Conservation (phyloP, 2,888 invertebrate genomes). For the Conchocele bisecta region DNA sequence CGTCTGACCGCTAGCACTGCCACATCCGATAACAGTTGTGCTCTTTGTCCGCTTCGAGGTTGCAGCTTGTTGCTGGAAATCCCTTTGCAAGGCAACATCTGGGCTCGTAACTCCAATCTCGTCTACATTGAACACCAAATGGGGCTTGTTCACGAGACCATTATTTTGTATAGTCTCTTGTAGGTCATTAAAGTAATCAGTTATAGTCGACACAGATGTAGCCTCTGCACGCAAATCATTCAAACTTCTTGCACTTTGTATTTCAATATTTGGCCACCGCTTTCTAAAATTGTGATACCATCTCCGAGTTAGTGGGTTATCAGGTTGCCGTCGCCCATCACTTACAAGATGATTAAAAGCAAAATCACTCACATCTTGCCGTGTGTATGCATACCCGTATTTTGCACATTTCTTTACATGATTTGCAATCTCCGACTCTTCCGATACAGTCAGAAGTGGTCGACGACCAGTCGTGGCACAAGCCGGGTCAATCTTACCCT, state of each 20-base stretch:
- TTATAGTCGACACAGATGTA: conserved; percentile 1
- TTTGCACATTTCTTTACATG: conserved; percentile 17
- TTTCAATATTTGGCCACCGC: not conserved
- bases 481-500: conserved; percentile 17
- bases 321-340: not conserved
- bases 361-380: not conserved
- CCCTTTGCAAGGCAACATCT: conserved; percentile 8
- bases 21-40: conserved; percentile 26
- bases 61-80: conserved; percentile 9
- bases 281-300: not conserved
- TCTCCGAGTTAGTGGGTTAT: not conserved
- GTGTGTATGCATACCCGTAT: conserved; percentile 1
- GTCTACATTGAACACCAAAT: conserved; percentile 44
- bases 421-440: conserved; percentile 15
- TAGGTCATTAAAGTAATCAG: conserved; percentile 10
- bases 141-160: conserved; percentile 23
- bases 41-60: conserved; percentile 17
- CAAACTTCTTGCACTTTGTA: not conserved
- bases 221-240: not conserved
- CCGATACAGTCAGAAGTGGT: not conserved
- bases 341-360: not conserved
- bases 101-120: conserved; percentile 39
- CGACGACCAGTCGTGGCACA: conserved; percentile 3
- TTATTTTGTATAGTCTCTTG: conserved; percentile 1
- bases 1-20: conserved; percentile 36